These are phyloP conservation scores for Venusia cambrica DNA, from an alignment of 2,888 invertebrate genomes.

Conservation along the genomic window DNA sequence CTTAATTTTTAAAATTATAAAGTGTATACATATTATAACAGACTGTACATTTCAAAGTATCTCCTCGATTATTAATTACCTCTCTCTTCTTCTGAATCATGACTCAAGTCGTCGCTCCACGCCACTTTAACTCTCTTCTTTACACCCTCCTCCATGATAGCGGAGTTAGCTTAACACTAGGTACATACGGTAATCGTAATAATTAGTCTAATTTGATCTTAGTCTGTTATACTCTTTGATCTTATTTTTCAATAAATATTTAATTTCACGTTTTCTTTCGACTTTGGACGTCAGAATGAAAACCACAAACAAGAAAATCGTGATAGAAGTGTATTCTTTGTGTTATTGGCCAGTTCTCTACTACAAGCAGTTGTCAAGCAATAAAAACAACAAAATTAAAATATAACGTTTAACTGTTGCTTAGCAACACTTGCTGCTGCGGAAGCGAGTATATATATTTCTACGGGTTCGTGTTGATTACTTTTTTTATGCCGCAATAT, in stretches of 20 bases:
- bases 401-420: conserved; percentile 8
- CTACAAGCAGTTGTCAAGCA: conserved; percentile 7
- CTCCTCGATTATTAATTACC: conserved; percentile 47
- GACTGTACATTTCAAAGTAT: too few relatives aligned
- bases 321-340: neutral
- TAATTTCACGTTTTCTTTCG: conserved; percentile 6
- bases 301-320: conserved; percentile 5
- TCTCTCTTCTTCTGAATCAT: conserved; percentile 74
- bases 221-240: too few relatives aligned
- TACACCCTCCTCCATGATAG: conserved; percentile 38
- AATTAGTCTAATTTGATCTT: conserved; percentile 17
- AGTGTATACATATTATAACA: too few relatives aligned
- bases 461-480: too few relatives aligned
- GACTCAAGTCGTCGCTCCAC: conserved; percentile 76
- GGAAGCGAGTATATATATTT: too few relatives aligned
- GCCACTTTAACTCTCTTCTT: conserved; percentile 54
- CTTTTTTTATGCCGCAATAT: too few relatives aligned
- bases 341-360: conserved; percentile 1
- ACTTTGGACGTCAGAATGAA: conserved; percentile 9
- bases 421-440: conserved; percentile 9
- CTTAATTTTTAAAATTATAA: too few relatives aligned
- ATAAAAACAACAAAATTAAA: too few relatives aligned
- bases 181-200: conserved; percentile 7
- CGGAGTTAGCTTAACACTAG: conserved; percentile 11
- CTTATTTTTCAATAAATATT: conserved; percentile 6